phyloP scores from a whole-genome alignment of 35 echinoderm and acorn worm species.

The Hemicentrotus pulcherrimus region DNA sequence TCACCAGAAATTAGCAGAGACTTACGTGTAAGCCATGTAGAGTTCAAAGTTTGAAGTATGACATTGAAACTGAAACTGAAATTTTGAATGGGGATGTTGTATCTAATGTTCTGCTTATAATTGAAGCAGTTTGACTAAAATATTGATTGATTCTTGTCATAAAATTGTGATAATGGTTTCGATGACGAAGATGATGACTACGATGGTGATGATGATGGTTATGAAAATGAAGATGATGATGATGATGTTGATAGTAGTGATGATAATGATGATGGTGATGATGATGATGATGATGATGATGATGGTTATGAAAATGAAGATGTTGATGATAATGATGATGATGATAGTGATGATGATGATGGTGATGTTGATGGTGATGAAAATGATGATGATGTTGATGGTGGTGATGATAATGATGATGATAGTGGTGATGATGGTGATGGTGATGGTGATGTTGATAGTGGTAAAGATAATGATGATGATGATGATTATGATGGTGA shows the following conservation, averaged over 20 bases:
- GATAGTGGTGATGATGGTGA: too few relatives aligned
- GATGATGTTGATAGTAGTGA: neutral
- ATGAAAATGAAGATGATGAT: too few relatives aligned
- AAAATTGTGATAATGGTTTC: neutral
- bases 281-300: neutral
- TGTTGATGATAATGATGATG: neutral
- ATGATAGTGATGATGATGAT: neutral
- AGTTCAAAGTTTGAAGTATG: neutral
- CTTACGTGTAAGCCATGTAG: conserved; percentile 65
- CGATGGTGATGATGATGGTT: too few relatives aligned
- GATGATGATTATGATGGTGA: too few relatives aligned
- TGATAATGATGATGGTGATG: neutral
- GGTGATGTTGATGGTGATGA: too few relatives aligned
- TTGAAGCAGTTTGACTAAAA: neutral
- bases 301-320: neutral
- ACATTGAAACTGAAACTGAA: neutral
- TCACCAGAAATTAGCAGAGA: conserved; percentile 80
- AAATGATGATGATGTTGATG: too few relatives aligned
- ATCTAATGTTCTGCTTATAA: neutral
- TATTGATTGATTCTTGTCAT: neutral
- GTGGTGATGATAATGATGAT: too few relatives aligned
- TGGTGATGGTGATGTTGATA: too few relatives aligned
- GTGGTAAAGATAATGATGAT: neutral
- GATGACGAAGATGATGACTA: neutral
- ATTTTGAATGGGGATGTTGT: neutral